Conservation (phyloP, 2,888 invertebrate species). For the Cistogaster globosa region DNA sequence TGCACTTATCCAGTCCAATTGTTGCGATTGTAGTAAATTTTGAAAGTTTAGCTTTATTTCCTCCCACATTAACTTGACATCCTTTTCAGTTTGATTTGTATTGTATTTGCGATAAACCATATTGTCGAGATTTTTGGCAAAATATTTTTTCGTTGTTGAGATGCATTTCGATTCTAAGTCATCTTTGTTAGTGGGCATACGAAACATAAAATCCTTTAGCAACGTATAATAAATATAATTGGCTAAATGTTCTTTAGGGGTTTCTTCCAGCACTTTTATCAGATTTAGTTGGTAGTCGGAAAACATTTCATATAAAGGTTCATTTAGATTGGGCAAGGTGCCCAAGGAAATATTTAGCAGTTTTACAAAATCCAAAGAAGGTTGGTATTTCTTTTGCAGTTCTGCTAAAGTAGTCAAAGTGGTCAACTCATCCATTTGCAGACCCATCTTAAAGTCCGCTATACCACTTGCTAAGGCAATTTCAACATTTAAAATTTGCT, state of each 20-base stretch:
- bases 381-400: slow-evolving; percentile 74
- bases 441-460: slow-evolving; percentile 70
- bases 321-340: slow-evolving; percentile 67
- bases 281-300: slow-evolving; percentile 76
- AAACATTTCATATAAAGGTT: slow-evolving; percentile 75
- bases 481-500: slow-evolving; percentile 78
- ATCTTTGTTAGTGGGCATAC: slow-evolving; percentile 58
- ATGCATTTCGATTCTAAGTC: slow-evolving; percentile 73
- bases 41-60: slow-evolving; percentile 77
- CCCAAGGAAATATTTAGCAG: slow-evolving; percentile 76
- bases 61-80: slow-evolving; percentile 77
- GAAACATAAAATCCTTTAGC: slow-evolving; percentile 74
- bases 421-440: slow-evolving; percentile 69
- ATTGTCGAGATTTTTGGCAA: slow-evolving; percentile 79
- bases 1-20: slow-evolving; percentile 75
- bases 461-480: slow-evolving; percentile 77
- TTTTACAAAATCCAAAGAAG: slow-evolving; percentile 74
- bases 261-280: slow-evolving; percentile 70
- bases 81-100: slow-evolving; percentile 74
- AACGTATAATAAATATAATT: slow-evolving; percentile 79
- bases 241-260: slow-evolving; percentile 75
- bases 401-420: slow-evolving; percentile 72
- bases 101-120: slow-evolving; percentile 77
- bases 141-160: slow-evolving; percentile 73
- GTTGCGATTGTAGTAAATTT: slow-evolving; percentile 70